phyloP scores from a whole-genome alignment of 2,797 vertebrate species.

The Gymnocypris eckloni region DNA sequence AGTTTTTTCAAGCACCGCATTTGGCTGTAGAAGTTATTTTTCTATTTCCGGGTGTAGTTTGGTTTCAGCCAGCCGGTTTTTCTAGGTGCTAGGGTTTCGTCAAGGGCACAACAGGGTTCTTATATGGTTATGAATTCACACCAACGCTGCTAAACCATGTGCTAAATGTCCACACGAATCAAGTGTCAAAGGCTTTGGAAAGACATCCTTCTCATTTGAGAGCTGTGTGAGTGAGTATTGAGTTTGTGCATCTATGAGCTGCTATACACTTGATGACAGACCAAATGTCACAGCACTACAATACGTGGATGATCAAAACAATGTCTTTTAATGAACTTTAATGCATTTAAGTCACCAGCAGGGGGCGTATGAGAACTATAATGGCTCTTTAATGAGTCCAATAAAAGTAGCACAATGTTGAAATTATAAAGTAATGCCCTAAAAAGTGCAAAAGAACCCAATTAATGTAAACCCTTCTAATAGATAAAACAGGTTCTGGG shows the following conservation, averaged over 20 bases:
- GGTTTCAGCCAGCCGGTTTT: background rate
- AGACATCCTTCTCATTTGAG: constrained; percentile 15
- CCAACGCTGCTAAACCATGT: constrained; percentile 35
- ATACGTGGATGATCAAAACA: background rate
- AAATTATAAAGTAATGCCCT: background rate
- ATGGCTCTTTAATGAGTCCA: background rate
- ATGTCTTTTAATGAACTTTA: background rate
- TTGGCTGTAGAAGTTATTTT: background rate
- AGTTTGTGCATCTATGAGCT: constrained; percentile 6
- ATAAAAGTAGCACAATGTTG: background rate
- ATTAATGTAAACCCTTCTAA: background rate
- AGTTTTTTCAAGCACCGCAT: background rate
- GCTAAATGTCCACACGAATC: constrained; percentile 42
- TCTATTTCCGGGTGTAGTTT: background rate
- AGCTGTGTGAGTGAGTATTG: background rate
- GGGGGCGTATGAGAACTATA: constrained; percentile 19
- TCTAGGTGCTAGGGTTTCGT: constrained; percentile 2
- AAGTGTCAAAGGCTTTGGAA: constrained; percentile 38
- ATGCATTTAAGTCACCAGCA: constrained; percentile 34
- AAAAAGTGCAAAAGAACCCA: background rate
- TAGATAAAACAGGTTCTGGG: background rate
- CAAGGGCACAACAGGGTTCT: constrained; percentile 4
- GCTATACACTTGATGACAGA: constrained; percentile 1
- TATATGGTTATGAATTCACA: constrained; percentile 51
- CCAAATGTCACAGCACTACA: background rate